Conservation (phyloP, 2,113 vertebrate genomes). For the Spea multiplicata region DNA sequence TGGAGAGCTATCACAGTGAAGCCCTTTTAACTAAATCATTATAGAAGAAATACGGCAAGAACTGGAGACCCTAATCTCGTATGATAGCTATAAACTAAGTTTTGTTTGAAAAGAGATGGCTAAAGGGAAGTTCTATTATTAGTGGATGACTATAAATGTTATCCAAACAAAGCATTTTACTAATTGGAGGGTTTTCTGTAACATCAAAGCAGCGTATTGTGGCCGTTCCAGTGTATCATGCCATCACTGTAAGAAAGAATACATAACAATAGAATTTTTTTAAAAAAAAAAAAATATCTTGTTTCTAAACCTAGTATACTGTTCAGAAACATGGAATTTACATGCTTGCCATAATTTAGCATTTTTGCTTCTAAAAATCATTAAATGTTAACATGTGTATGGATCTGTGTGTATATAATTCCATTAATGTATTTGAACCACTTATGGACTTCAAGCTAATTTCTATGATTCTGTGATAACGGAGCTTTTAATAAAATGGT, state of each 20-base stretch:
- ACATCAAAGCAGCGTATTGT: conserved; percentile 28
- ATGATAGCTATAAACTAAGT: conserved; percentile 72
- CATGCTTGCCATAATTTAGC: no score
- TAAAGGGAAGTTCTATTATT: conserved; percentile 70
- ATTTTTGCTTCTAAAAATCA: no score
- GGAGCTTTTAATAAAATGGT: no score
- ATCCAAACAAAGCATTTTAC: conserved; percentile 60
- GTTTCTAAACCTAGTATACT: no score
- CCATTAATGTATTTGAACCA: no score
- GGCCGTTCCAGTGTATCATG: not conserved
- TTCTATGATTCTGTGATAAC: no score
- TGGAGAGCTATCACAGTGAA: conserved; percentile 81
- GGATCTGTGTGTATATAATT: no score
- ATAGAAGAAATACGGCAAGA: conserved; percentile 77
- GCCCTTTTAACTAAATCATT: conserved; percentile 85
- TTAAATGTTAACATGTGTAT: no score
- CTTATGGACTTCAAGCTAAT: no score
- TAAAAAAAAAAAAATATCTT: no score
- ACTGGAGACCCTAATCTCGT: conserved; percentile 70
- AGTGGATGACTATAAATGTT: conserved; percentile 76
- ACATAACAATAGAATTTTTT: not conserved
- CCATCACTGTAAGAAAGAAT: not conserved
- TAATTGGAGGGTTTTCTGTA: conserved; percentile 36
- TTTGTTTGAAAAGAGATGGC: conserved; percentile 74
- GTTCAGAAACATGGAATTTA: no score